Conservation (phyloP, 2,888 invertebrate species). For the Resseliella maxima region DNA sequence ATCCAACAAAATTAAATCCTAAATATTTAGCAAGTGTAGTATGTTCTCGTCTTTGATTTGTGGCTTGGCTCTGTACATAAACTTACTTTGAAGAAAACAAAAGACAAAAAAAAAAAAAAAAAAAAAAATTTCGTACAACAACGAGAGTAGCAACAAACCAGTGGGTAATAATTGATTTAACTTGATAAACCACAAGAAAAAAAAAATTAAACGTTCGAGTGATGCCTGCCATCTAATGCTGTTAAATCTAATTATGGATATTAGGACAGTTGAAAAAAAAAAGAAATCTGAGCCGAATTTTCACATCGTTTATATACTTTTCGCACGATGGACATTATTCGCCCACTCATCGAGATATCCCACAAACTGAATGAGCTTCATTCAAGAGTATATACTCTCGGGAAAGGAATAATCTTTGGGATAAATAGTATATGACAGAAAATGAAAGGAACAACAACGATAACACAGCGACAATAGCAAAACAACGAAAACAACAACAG, state of each 20-base stretch:
- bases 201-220: conserved; percentile 6
- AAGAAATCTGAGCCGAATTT: background rate
- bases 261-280: background rate
- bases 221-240: conserved; percentile 1
- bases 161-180: background rate
- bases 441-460: background rate
- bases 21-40: conserved; percentile 31
- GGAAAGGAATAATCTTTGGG: background rate
- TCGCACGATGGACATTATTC: conserved; percentile 27
- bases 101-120: background rate
- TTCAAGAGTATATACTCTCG: background rate
- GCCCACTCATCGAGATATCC: background rate
- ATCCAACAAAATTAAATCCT: conserved; percentile 14
- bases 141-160: background rate
- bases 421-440: background rate
- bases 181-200: background rate
- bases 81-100: background rate
- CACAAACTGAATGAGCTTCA: background rate
- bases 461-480: no score
- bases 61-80: background rate
- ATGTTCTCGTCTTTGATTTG: conserved; percentile 18
- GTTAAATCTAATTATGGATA: conserved; percentile 31
- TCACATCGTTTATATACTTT: conserved; percentile 18
- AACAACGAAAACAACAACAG: no score
- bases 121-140: background rate